A percentile compares a stretch with the other conserved stretches of the same genome.
Evolutionary conservation across 2,888 invertebrate species (phyloP).

Genomic region (Leptopilina myrica): DNA sequence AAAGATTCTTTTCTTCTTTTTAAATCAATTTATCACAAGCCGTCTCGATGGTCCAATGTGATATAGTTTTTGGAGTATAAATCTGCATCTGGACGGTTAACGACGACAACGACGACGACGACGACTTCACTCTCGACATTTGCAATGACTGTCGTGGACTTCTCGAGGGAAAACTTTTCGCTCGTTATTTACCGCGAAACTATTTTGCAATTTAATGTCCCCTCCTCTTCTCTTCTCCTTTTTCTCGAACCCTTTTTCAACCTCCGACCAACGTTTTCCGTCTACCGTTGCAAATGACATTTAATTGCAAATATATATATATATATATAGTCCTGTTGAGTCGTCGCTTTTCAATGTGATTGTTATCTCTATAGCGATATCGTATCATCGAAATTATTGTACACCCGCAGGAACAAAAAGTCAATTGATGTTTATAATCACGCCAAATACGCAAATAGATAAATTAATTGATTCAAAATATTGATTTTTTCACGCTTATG

Average conservation of each 20-base stretch:
- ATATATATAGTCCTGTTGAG: background rate
- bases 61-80: background rate
- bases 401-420: conserved; percentile 3
- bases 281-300: conserved; percentile 47
- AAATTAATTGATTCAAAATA: conserved; percentile 8
- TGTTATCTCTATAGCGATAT: conserved; percentile 24
- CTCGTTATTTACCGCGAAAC: conserved; percentile 70
- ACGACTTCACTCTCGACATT: conserved; percentile 48
- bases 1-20: background rate
- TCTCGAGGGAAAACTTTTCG: conserved; percentile 60
- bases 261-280: background rate
- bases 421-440: conserved; percentile 4
- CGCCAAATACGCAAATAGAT: conserved; percentile 8
- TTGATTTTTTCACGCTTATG: background rate
- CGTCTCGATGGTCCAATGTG: conserved; percentile 2
- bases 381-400: conserved; percentile 8
- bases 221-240: conserved; percentile 30
- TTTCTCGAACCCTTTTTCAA: conserved; percentile 41
- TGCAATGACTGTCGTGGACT: conserved; percentile 49
- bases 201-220: conserved; percentile 68
- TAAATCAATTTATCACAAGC: background rate
- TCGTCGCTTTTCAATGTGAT: conserved; percentile 12
- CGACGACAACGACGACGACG: conserved; percentile 13
- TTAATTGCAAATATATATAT: conserved; percentile 54
- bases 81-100: conserved; percentile 34